phyloP scores from a whole-genome alignment of 2,888 invertebrate genomes.

The Amaurobius ferox region DNA sequence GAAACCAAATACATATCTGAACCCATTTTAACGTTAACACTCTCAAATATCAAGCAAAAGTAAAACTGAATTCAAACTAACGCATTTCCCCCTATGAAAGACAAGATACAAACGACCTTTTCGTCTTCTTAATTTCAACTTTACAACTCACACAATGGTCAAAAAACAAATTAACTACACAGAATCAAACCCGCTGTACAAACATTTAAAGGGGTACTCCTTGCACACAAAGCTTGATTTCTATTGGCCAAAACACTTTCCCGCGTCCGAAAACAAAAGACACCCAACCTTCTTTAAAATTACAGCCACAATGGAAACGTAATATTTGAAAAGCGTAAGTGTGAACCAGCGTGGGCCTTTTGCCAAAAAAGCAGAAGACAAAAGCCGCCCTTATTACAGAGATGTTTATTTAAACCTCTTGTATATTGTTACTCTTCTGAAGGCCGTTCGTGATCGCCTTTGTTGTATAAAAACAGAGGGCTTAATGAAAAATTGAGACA shows the following conservation, averaged over 20 bases:
- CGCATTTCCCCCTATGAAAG: background rate
- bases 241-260: constrained; percentile 9
- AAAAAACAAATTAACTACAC: background rate
- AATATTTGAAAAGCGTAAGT: constrained; percentile 46
- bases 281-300: background rate
- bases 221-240: background rate
- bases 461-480: background rate
- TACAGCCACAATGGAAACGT: constrained; percentile 30
- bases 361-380: constrained; percentile 37
- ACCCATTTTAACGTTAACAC: too few relatives aligned
- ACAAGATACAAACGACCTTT: background rate
- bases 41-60: too few relatives aligned
- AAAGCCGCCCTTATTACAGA: constrained; percentile 33
- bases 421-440: constrained; percentile 5
- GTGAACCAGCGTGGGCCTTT: constrained; percentile 6
- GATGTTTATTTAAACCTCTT: constrained; percentile 28
- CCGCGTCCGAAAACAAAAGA: background rate
- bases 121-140: too few relatives aligned
- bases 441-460: constrained; percentile 4
- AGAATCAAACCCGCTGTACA: background rate
- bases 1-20: too few relatives aligned
- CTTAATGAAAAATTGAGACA: too few relatives aligned
- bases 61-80: too few relatives aligned
- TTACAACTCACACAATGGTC: background rate
- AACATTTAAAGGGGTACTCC: background rate